Base-by-base conservation (phyloP, 2,888 invertebrate genomes). In the Cataglyphis cursor region DNA sequence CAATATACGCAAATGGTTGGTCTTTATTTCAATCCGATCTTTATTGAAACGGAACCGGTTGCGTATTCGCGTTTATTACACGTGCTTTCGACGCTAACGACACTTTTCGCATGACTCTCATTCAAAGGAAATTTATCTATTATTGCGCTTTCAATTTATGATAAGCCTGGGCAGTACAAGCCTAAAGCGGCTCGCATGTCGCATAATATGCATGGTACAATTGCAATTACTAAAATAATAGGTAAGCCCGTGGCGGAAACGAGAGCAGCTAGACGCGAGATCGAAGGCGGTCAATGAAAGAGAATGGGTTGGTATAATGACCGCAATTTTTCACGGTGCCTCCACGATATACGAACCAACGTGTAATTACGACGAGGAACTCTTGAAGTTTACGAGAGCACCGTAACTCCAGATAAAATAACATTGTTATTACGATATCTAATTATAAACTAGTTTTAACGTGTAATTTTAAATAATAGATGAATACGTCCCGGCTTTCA, bases 161-260 rank as follows among this genome's bases (percentile, higher is more conserved):
- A 18, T 18, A 51, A 44, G 21, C 8, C 10, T 28, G 10, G 10
- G 51, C 9, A 38, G 24, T 38, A 15, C 9, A 12, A 62, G 31
- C 18, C 24, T 41, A 54, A 54, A 41, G 38, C 18, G 44, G 64
- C 15, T 76, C 21, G 41, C 48, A 24, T 75, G 74, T 54, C 24
- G 51, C 24, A 12, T 38, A 10, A 51, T 24, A 66, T 28, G 54
- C 18, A 66, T 41, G 54, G 15, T 51, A n/a, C 54, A 41, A 76
- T 76, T 70, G 70, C 38, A 66, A 83, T 81, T 62, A 84, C 62
- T 51, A 51, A 84, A 68, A 81, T 84, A 81, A 81, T 54, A 59
- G 48, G 28, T 38, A 44, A 31, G 59, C 24, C 28, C 62, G 31
- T 66, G 51, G 51, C 12, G 54, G 54, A 65, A 68, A 82, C 54